Conservation (phyloP, 2,888 invertebrate species). For the Drosophila limbata region DNA sequence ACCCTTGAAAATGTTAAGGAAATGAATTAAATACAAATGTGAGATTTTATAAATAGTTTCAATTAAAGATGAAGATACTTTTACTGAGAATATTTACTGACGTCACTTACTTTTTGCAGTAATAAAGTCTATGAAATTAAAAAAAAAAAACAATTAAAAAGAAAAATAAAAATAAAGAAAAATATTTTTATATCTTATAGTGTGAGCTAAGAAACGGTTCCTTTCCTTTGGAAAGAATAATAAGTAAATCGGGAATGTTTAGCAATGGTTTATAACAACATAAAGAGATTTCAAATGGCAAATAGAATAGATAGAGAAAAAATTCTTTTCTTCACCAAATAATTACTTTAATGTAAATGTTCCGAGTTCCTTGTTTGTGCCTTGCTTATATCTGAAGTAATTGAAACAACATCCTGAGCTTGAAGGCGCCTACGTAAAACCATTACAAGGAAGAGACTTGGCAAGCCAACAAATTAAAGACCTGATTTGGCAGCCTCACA, state of each 20-base stretch:
- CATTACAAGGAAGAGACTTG: neutral
- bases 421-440: neutral
- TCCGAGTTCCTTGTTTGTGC: neutral
- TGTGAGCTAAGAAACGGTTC: too few relatives aligned
- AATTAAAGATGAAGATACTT: neutral
- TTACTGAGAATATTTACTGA: too few relatives aligned
- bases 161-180: too few relatives aligned
- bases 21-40: neutral
- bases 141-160: too few relatives aligned
- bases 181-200: too few relatives aligned
- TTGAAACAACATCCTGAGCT: constrained; percentile 1
- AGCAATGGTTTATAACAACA: too few relatives aligned
- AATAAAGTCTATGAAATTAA: too few relatives aligned
- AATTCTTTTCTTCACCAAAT: neutral
- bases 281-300: neutral
- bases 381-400: neutral
- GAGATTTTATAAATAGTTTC: neutral
- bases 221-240: too few relatives aligned
- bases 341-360: neutral
- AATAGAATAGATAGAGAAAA: neutral
- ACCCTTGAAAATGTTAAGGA: neutral
- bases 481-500: constrained; percentile 21
- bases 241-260: too few relatives aligned
- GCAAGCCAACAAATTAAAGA: constrained; percentile 38
- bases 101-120: too few relatives aligned